These are phyloP conservation scores for Montifringilla adamsi DNA, from an alignment of 2,113 vertebrate genomes.

Conservation along the genomic window DNA sequence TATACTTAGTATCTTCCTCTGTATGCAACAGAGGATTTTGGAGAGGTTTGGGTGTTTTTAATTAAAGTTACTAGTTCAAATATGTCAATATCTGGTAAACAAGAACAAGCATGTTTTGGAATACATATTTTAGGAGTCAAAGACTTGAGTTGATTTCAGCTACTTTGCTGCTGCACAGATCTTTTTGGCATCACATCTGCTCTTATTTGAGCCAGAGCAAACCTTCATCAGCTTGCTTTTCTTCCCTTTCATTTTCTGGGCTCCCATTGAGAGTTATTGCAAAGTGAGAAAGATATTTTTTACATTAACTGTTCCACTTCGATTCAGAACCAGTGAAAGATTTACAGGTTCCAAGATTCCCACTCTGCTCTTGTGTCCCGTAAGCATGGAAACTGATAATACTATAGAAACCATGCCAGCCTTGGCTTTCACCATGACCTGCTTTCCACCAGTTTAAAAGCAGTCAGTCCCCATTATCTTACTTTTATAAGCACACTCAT, in stretches of 20 bases:
- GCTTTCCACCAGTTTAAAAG: constrained; percentile 38
- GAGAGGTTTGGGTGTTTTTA: background rate
- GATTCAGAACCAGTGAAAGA: constrained; percentile 56
- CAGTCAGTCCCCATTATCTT: constrained; percentile 3
- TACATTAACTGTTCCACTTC: constrained; percentile 40
- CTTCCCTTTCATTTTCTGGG: background rate
- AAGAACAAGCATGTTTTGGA: background rate
- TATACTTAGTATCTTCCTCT: background rate
- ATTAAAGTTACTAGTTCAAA: background rate
- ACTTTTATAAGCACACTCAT: background rate
- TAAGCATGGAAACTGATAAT: constrained; percentile 64
- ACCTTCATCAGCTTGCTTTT: constrained; percentile 12
- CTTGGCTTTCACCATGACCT: constrained; percentile 37
- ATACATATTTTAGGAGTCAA: background rate
- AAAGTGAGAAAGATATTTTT: constrained; percentile 61
- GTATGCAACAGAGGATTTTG: background rate
- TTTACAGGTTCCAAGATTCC: constrained; percentile 66
- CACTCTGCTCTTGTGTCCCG: constrained; percentile 35
- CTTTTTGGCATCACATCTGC: constrained; percentile 12
- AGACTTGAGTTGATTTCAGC: background rate
- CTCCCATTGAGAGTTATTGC: constrained; percentile 49
- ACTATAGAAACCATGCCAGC: constrained; percentile 46
- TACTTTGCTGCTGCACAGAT: background rate
- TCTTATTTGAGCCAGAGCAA: constrained; percentile 15
- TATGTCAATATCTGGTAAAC: background rate